Evolutionary conservation across 2,113 vertebrate species (phyloP), one percentile per base, ranked within the genome.

Genomic region (Dipodomys stephensi): DNA sequence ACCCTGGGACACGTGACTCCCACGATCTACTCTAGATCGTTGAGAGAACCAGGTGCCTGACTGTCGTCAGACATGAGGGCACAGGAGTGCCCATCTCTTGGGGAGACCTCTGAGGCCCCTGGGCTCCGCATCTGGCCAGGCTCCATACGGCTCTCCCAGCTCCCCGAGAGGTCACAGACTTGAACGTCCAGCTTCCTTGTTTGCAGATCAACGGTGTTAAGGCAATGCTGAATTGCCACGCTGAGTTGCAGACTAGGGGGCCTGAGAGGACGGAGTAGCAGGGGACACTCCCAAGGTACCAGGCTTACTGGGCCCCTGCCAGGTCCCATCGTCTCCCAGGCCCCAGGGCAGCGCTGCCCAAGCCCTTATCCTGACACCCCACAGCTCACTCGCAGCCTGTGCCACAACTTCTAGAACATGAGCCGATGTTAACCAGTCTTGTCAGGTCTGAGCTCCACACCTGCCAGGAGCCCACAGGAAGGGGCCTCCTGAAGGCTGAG

Each of bases 161-260:
- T 39, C 7, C 76, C 83, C 57, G 4, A 30, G n/a, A 93, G 73
- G 91, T 22, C 49, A 87, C 44, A 35, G 8, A 72, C 44, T 88
- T 30, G 74, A 87, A 68, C 11, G 49, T 35, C 71, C 39, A 57
- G 60, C 72, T 79, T 87, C 82, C 84, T 83, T 65, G 83, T 71
- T 79, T 91, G 67, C 72, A 82, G 95, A 93, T 76, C 67, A 83
- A 83, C 25, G 93, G 71, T 73, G 83, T 91, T 46, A 57, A 87
- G 62, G 87, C 46, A n/a, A 16, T 4, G 35, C 85, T 93, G 86
- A 85, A 11, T 2, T 3, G 90, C 27, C 49, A 22, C 30, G 11
- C 7, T 3, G 0, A 1, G 67, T 18, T 46, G 49, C 62, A 30
- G 0, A 32, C 28, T 6, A 35, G n/a, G 35, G 57, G 44, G 67